phyloP scores from a whole-genome alignment of 2,888 invertebrate species.

The Sarcophaga caerulescens region DNA sequence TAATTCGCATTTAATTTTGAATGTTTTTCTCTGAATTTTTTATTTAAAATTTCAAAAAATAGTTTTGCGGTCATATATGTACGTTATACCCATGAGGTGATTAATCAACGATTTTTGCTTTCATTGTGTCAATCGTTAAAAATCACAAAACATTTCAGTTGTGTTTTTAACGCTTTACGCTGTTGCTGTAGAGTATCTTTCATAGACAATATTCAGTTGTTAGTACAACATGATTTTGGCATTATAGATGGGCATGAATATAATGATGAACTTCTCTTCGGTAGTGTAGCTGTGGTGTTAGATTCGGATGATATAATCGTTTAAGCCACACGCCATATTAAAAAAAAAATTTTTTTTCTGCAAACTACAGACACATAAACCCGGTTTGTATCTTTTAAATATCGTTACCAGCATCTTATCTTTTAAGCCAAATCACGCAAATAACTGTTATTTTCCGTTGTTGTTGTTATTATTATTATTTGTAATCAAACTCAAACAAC shows the following conservation, averaged over 20 bases:
- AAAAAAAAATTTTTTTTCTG: neutral
- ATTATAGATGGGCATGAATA: neutral
- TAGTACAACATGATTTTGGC: neutral
- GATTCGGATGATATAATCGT: constrained; percentile 46
- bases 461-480: constrained; percentile 26
- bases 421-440: constrained; percentile 55
- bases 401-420: constrained; percentile 43
- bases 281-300: constrained; percentile 3
- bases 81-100: neutral
- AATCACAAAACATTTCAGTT: constrained; percentile 7
- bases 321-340: constrained; percentile 44
- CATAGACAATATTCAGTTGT: neutral
- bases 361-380: neutral
- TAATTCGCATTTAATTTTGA: constrained; percentile 18
- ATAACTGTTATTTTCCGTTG: constrained; percentile 47
- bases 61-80: constrained; percentile 24
- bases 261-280: neutral
- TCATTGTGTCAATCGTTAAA: constrained; percentile 8
- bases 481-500: neutral
- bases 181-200: neutral
- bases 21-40: neutral
- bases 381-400: constrained; percentile 5
- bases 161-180: neutral
- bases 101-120: constrained; percentile 17
- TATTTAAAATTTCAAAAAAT: neutral